These are phyloP conservation scores for Thymelicus acteon DNA, from an alignment of 2,888 invertebrate species.

Conservation along the genomic window DNA sequence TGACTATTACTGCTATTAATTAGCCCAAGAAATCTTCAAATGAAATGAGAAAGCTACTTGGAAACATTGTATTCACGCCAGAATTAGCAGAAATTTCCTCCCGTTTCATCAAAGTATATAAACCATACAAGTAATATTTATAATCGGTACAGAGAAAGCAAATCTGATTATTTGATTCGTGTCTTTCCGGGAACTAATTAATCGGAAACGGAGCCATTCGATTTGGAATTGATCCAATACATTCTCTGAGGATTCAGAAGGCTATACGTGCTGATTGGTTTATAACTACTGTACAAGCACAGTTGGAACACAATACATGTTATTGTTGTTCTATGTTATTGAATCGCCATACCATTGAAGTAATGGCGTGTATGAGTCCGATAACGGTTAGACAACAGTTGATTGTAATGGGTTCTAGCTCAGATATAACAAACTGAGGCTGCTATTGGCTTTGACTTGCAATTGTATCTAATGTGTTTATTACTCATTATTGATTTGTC, in stretches of 20 bases:
- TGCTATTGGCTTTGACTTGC: not conserved
- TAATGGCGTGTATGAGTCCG: not conserved
- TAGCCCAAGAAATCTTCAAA: too few species aligned
- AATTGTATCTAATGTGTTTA: not conserved
- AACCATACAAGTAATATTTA: not conserved
- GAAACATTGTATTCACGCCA: too few species aligned
- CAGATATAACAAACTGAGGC: too few species aligned
- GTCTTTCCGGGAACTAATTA: conserved; percentile 36
- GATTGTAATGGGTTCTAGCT: not conserved
- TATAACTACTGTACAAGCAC: conserved; percentile 9
- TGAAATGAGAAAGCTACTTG: too few species aligned
- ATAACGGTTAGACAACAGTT: not conserved
- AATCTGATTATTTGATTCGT: conserved; percentile 11
- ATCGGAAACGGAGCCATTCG: conserved; percentile 33
- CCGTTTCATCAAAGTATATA: too few species aligned
- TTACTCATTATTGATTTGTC: too few species aligned
- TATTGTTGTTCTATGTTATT: conserved; percentile 12
- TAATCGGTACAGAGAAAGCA: not conserved
- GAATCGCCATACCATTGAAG: not conserved
- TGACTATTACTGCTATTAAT: too few species aligned
- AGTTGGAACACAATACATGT: not conserved
- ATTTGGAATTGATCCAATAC: conserved; percentile 39
- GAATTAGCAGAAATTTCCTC: too few species aligned
- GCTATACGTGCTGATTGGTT: conserved; percentile 18
- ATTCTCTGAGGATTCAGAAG: conserved; percentile 14